Evolutionary conservation across 1,140 invertebrate genomes (phyloP).

Genomic region (Bombus ignitus): DNA sequence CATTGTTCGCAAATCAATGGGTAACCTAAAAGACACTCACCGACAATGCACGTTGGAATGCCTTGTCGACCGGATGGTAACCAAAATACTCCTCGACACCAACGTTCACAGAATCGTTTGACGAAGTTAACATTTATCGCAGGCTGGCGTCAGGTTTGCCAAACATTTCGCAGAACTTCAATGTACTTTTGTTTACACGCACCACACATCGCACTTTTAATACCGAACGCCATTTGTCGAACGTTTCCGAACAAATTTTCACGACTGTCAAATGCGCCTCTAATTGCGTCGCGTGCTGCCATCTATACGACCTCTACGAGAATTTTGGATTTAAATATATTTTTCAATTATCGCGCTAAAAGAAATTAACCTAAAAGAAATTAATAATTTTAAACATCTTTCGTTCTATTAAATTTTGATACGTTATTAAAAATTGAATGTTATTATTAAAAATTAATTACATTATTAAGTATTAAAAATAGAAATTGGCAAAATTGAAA

Average conservation of each 20-base stretch:
- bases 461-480: neutral
- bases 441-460: no score
- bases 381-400: neutral
- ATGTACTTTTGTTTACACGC: slow-evolving; percentile 42
- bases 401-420: neutral
- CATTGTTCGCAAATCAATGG: neutral
- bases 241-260: neutral
- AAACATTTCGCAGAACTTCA: slow-evolving; percentile 12
- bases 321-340: neutral
- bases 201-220: slow-evolving; percentile 22
- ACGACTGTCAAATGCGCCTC: neutral
- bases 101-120: neutral
- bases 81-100: neutral
- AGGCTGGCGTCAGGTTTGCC: slow-evolving; percentile 9
- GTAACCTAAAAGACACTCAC: slow-evolving; percentile 54
- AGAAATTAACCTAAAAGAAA: neutral
- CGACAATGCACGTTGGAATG: slow-evolving; percentile 15
- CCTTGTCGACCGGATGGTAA: neutral
- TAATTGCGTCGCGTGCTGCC: neutral
- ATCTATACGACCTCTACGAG: neutral
- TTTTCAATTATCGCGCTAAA: neutral
- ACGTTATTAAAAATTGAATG: no score
- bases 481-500: neutral
- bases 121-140: slow-evolving; percentile 15
- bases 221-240: slow-evolving; percentile 1